Evolutionary conservation across 2,888 invertebrate species (phyloP), one percentile per base, ranked within the genome.

Genomic region (Drosophila falleni): DNA sequence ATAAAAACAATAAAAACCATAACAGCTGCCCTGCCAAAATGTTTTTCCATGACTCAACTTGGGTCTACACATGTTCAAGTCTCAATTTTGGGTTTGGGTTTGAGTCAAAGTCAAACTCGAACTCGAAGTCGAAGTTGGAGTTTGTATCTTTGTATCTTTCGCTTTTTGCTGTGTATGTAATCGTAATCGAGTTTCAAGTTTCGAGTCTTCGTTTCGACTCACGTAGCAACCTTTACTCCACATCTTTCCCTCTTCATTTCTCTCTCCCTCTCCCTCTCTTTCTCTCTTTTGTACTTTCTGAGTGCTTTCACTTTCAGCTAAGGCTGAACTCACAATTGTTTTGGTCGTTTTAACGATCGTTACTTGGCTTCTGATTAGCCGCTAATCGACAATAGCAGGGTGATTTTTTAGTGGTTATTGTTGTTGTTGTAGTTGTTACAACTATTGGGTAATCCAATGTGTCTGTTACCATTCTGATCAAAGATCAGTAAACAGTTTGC

Each of bases 241-340:
- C 50, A 62, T 75, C 60, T 49, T 44, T 39, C 56, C 58, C 39
- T 50, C 59, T 59, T 19, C 39, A 51, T 56, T 39, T 58, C 29
- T 8, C 29, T 29, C 8, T 23, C 31, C 37, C 41, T 62, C 55
- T 74, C 37, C 67, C 49, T 46, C 47, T 31, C 41, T n/a, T 29
- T 50, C 35, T 47, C 59, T 61, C 35, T 42, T 56, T 54, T 41
- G 64, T 42, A 59, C 70, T 41, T 64, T 29, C 62, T 66, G 61
- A 72, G 73, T 89, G 86, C 89, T 89, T 89, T 89, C 89, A 90
- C 89, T 90, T 89, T 89, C 89, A 75, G 54, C 78, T 72, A 74
- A 81, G 71, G 71, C 55, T 73, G 62, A 60, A 37, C 60, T 50
- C 58, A 66, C 83, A 88, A 83, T 86, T 81, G 86, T 77, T 78